Base-by-base conservation (phyloP, 2,797 vertebrate genomes). In the Pseudopleuronectes americanus region DNA sequence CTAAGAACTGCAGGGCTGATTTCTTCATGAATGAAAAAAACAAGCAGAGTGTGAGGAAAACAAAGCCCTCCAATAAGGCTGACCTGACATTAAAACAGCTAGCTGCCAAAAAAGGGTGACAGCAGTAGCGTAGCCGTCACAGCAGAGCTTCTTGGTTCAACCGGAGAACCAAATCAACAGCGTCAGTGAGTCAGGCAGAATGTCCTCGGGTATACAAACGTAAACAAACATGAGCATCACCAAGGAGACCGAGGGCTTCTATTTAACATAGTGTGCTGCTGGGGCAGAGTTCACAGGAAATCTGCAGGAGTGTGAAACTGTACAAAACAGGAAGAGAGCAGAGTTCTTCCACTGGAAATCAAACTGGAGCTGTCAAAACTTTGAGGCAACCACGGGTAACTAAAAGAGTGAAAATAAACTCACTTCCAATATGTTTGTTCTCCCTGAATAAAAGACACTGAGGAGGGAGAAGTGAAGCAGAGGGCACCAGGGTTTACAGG, bases 321-420 rank as follows among this genome's bases (percentile, higher is more conserved):
- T 62, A 55, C 38, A 69, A 47, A 83, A 82, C 81, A 84, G 79
- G 79, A 80, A 80, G 68, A 55, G 36, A 17, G 63, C 1, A 19
- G 28, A 4, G n/a, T 54, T 73, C 49, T 57, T 73, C 36, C n/a
- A 53, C 19, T 38, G 55, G 62, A 74, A 72, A 41, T 33, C 16
- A 26, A 64, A 55, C 49, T 38, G 19, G 62, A 48, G 43, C 36
- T 26, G 59, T 64, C 38, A 52, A 57, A 51, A 10, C 22, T 10
- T 22, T 51, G n/a, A 54, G 56, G 33, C 26, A 48, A n/a, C 51
- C 38, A 4, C 36, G 21, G 21, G 36, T 8, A 21, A 26, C 22
- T 55, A n/a, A 51, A 33, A 31, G 4, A 49, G 9, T 47, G 47
- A 28, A 65, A 55, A 61, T 14, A 38, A 62, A 52, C 19, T 33